Evolutionary conservation across 2,113 vertebrate species (phyloP), one percentile per base, ranked within the genome.

Genomic region (Cololabis saira): DNA sequence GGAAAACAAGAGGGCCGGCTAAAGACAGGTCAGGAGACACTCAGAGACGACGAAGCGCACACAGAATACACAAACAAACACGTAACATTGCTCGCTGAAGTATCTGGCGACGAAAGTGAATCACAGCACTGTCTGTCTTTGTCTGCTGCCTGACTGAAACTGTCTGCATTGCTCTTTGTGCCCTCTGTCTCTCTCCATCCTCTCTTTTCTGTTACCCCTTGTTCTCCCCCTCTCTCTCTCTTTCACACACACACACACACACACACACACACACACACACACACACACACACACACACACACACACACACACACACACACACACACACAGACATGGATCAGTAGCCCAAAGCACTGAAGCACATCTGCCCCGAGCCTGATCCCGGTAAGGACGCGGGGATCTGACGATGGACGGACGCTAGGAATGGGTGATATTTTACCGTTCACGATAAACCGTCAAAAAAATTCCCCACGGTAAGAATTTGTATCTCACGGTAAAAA

Each of bases 61-160:
- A 1, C 44, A 68, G 55, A 48, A 24, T 47, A 66, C 48, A 74
- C 60, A 49, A 49, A 66, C 18, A 51, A 22, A 61, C 41, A 71
- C 50, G 45, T 15, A 55, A 43, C 9, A 48, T 22, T 16, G 27
- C 63, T 52, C 30, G 53, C 62, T 24, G 51, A 61, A 64, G 83
- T 87, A 67, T 71, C 61, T 53, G 73, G 47, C 17, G 54, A 78
- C 48, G 22, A 72, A 76, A 83, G 76, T 82, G 68, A 80, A 85
- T 85, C 69, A 74, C 59, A 84, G 61, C 22, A 63, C 50, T 57
- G 67, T 83, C 80, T 76, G 71, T 84, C 76, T 79, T 71, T 83
- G 68, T 85, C 80, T 78, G 27, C 44, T 61, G 58, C 54, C 70
- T 79, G 19, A 54, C 62, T 61, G 50, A 67, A 71, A 57, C 64